Percentiles rank a stretch among this genome's conserved stretches.
Conservation (phyloP, 2,888 invertebrate species). For the Netelia melanura region DNA sequence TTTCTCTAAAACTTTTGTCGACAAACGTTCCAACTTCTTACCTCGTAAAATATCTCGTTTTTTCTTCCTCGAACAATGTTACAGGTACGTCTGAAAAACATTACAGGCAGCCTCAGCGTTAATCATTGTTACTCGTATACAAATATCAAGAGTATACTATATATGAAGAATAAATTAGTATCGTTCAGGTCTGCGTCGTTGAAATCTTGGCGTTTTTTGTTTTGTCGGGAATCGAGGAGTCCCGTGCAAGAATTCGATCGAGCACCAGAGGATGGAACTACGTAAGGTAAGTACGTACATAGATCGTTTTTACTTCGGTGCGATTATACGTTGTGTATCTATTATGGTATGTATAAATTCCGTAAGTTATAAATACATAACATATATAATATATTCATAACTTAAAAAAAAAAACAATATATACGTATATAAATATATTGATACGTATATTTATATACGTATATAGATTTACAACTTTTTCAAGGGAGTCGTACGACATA, state of each 20-base stretch:
- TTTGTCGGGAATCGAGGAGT: neutral
- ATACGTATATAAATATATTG: conserved; percentile 54
- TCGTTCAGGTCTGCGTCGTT: conserved; percentile 29
- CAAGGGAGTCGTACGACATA: conserved; percentile 72
- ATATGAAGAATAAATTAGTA: conserved; percentile 52
- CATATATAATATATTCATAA: conserved; percentile 72
- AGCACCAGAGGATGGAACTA: conserved; percentile 1
- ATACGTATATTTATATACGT: too few relatives aligned
- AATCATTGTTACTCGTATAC: conserved; percentile 37
- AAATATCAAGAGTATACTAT: conserved; percentile 40
- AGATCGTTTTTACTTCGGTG: conserved; percentile 27
- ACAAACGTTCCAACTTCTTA: too few relatives aligned
- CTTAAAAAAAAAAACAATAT: conserved; percentile 70
- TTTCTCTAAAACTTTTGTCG: neutral
- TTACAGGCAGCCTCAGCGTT: conserved; percentile 6
- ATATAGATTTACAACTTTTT: conserved; percentile 72
- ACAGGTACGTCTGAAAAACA: conserved; percentile 1
- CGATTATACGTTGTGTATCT: conserved; percentile 53
- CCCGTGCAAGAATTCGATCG: conserved; percentile 10
- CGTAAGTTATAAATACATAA: conserved; percentile 76
- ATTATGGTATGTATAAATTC: conserved; percentile 65
- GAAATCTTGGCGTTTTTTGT: conserved; percentile 27
- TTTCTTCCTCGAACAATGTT: too few relatives aligned
- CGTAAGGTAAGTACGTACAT: conserved; percentile 35
- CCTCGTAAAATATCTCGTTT: too few relatives aligned